Evolutionary conservation across 2,113 vertebrate genomes (phyloP), one percentile per base, ranked within the genome.

Genomic region (Rhea americana): DNA sequence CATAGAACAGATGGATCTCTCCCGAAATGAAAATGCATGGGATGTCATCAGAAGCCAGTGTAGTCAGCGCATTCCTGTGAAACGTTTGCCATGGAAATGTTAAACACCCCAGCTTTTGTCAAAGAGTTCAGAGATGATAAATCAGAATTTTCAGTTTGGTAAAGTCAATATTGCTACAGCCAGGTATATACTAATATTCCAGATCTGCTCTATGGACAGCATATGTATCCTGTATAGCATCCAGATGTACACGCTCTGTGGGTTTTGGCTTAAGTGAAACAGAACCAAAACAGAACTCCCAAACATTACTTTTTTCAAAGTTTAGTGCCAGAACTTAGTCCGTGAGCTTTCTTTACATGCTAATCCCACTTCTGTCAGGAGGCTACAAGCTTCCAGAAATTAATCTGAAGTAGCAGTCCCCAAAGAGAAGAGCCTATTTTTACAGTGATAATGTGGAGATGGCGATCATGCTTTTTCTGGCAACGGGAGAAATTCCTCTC

Each of bases 401-500:
- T 24, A 39, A 5, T 43, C 58, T 50, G 39, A 90, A 90, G 70
- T 22, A 58, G 62, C 26, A 9, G 16, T 84, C 78, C 62, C n/a
- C 53, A 59, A 73, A 78, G 41, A 84, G 61, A 70, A 82, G 28
- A 10, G 16, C 84, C 87, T 94, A 8, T 94, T 96, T 94, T 96
- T 94, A 62, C 53, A 63, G n/a, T 25, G 16, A 45, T n/a, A 80
- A 35, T 91, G 73, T 53, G 58, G 58, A 76, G 45, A 47, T 79
- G 59, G 83, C 0, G 7, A 78, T 79, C 53, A 74, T 91, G 65
- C 91, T 93, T 90, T 94, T 93, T 93, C 76, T 95, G 93, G 94
- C 82, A 94, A 9, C 5, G 35, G 81, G 86, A 89, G 93, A 93
- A 94, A 96, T 90, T 89, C 91, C 85, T 82, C 82, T 92, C 7